Base-by-base conservation (phyloP, 2,113 vertebrate genomes). In the Esox niger region DNA sequence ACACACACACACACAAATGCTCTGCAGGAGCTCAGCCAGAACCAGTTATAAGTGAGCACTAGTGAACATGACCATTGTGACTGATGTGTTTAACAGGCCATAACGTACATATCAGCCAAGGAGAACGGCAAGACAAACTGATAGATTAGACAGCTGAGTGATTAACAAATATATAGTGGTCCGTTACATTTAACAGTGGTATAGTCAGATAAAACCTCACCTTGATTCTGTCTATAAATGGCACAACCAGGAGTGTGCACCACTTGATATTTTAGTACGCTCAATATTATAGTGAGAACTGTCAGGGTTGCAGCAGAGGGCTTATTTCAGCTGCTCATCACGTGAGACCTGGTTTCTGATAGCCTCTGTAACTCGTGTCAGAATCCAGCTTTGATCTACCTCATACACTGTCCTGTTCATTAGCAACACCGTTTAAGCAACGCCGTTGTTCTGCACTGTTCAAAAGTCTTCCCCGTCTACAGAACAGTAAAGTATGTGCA, bases 1-100 rank as follows among this genome's bases (percentile, higher is more conserved):
- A 27, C 55, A 43, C 38, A 25, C 58, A 30, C 35, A 69, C 77
- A 74, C 76, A 75, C 70, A 54, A 8, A 63, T 61, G 38, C 69
- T 79, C 78, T 73, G 8, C 69, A 74, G 66, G 75, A 35, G 65
- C 60, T 56, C 62, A 68, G 58, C 78, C 61, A 62, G 79, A 76
- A 30, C 31, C 66, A 68, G 72, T 65, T 35, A 9, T 49, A 61
- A 77, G 65, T 59, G 64, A 79, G 72, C 68, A 13, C 43, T n/a
- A n/a, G n/a, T n/a, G 32, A 46, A 62, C 78, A 80, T 68, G 57
- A 68, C 55, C 59, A 65, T 66, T 26, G 71, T 1, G 27, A 0
- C 9, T 38, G 29, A 64, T 64, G 52, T 64, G 49, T 68, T 75
- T 70, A 68, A 62, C 29, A 65, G 59, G 62, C 77, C 73, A 66